Evolutionary conservation across 2,113 vertebrate species (phyloP).

Genomic region (Xenopus laevis): DNA sequence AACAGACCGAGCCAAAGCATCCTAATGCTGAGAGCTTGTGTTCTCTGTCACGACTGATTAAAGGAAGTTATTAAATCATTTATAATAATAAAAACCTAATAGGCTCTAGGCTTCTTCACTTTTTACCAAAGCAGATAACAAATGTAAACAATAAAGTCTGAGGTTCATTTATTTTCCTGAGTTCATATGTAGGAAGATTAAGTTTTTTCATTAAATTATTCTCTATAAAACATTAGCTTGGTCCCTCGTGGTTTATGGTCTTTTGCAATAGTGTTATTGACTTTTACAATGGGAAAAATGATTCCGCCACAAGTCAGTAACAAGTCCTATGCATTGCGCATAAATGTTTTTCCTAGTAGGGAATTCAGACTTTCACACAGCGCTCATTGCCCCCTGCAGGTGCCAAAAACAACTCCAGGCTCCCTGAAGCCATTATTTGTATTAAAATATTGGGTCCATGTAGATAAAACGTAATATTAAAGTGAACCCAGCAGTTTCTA

Average conservation of each 20-base stretch:
- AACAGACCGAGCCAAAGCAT: not conserved
- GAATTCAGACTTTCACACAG: too few species aligned
- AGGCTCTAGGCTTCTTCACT: constrained; percentile 1
- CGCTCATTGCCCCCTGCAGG: too few species aligned
- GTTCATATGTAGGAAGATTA: constrained; percentile 27
- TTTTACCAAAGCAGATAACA: constrained; percentile 22
- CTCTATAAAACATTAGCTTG: not conserved
- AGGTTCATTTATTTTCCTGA: constrained; percentile 19
- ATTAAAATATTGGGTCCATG: too few species aligned
- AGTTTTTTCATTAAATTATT: constrained; percentile 39
- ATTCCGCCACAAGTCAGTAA: constrained; percentile 14
- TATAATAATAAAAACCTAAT: constrained; percentile 39
- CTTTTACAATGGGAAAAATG: constrained; percentile 32
- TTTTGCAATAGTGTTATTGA: constrained; percentile 25
- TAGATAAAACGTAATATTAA: too few species aligned
- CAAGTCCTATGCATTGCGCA: too few species aligned
- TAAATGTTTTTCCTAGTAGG: too few species aligned
- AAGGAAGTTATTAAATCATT: constrained; percentile 37
- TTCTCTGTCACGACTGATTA: constrained; percentile 26
- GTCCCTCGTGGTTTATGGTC: constrained; percentile 9
- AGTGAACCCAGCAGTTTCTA: too few species aligned
- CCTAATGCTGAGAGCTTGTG: not conserved
- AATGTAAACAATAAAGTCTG: constrained; percentile 30
- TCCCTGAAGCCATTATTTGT: too few species aligned
- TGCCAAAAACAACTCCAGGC: too few species aligned